Percentiles rank a stretch among this genome's conserved stretches.
These are phyloP conservation scores for Ariolimax columbianus DNA, from an alignment of 2,888 invertebrate genomes.

Conservation along the genomic window DNA sequence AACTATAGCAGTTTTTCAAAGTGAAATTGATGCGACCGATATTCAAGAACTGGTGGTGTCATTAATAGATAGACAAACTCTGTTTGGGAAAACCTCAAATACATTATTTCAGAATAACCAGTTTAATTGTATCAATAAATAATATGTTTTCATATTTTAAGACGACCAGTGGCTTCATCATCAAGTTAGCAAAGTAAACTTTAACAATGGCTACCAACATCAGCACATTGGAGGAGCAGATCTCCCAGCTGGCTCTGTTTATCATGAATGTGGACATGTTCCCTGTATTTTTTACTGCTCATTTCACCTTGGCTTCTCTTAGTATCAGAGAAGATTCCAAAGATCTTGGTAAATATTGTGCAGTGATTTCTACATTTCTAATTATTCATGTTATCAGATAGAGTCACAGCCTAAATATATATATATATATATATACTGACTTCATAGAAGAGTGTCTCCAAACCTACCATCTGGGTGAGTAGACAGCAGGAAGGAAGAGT, in stretches of 20 bases:
- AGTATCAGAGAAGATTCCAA: constrained; percentile 48
- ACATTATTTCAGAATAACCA: background rate
- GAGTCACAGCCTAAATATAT: no score
- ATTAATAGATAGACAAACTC: no score
- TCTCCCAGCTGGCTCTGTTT: constrained; percentile 9
- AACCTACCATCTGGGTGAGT: no score
- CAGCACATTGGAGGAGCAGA: background rate
- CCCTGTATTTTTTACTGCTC: constrained; percentile 47
- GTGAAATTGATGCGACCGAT: no score
- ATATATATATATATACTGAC: no score
- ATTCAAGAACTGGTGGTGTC: no score
- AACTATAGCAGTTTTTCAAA: no score
- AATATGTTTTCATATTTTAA: constrained; percentile 1
- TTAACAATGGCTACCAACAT: background rate
- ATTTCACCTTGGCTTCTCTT: constrained; percentile 35
- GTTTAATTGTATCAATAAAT: background rate
- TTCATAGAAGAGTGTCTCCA: no score
- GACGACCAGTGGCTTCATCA: background rate
- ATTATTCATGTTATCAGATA: background rate
- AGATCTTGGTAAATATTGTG: constrained; percentile 33
- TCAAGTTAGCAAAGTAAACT: background rate
- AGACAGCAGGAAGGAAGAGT: no score
- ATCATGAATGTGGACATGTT: constrained; percentile 49
- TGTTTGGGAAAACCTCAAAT: no score
- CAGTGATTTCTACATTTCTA: background rate